Percentiles rank a stretch among this genome's conserved stretches.
phyloP scores from a whole-genome alignment of 2,113 vertebrate species.

The Alethe castanea region DNA sequence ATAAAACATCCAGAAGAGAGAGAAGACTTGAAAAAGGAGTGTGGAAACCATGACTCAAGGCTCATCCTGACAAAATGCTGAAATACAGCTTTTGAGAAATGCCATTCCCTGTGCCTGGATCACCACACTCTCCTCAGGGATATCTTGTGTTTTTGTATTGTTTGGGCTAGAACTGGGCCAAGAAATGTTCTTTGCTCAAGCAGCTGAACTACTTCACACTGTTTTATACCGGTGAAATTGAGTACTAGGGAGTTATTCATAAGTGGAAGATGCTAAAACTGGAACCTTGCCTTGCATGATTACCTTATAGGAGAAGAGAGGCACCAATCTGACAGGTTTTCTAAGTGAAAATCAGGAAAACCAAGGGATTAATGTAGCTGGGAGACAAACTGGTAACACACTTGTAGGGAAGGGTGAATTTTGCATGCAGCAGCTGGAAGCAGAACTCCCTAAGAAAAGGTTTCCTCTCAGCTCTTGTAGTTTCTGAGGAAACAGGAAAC shows the following conservation, averaged over 20 bases:
- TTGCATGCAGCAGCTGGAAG: neutral
- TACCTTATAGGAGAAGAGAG: neutral
- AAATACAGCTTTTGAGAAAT: neutral
- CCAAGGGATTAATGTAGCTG: neutral
- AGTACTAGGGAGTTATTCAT: neutral
- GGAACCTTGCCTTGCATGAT: neutral
- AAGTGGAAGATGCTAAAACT: neutral
- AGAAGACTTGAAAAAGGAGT: neutral
- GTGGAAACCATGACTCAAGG: rapidly evolving
- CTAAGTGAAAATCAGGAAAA: neutral
- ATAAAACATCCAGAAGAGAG: neutral
- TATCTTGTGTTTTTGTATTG: neutral
- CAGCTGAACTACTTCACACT: neutral
- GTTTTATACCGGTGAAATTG: neutral
- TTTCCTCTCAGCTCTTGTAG: neutral
- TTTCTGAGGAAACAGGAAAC: neutral
- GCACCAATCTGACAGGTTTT: neutral
- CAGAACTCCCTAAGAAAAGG: neutral
- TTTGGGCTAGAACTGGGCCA: neutral
- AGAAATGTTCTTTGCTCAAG: neutral
- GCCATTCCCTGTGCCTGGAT: neutral
- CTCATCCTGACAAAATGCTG: neutral
- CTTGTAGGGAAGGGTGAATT: neutral
- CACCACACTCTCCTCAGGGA: neutral
- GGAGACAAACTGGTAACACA: neutral